Conservation (phyloP, 2,888 invertebrate genomes). For the Brachyptera putata region DNA sequence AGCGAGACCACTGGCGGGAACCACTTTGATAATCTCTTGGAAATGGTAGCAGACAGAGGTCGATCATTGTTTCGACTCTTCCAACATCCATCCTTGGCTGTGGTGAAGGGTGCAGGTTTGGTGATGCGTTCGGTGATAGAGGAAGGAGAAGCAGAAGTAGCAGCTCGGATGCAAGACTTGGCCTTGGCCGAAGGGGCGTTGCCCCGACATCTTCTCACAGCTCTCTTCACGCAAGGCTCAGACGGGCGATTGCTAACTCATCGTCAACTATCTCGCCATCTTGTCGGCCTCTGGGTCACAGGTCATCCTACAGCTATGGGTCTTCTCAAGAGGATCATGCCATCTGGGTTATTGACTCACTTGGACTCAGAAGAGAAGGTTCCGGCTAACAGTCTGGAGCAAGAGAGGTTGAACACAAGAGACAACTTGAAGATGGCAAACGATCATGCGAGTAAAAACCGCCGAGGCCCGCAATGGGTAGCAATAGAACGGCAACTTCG, state of each 20-base stretch:
- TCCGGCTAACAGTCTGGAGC: constrained; percentile 66
- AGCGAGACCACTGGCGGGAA: constrained; percentile 98
- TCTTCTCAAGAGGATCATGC: constrained; percentile 76
- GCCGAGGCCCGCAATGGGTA: constrained; percentile 66
- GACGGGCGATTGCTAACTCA: constrained; percentile 83
- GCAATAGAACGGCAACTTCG: constrained; percentile 67
- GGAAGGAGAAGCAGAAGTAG: constrained; percentile 90
- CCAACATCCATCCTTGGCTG: constrained; percentile 95
- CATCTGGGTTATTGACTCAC: constrained; percentile 68
- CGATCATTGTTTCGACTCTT: constrained; percentile 88
- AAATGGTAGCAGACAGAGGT: constrained; percentile 91
- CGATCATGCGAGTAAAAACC: constrained; percentile 64
- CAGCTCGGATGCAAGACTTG: constrained; percentile 90
- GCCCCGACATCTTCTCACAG: constrained; percentile 85
- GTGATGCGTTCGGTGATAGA: constrained; percentile 97
- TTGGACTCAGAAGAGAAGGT: constrained; percentile 84
- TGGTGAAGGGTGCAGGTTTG: constrained; percentile 96
- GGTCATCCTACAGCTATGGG: constrained; percentile 89
- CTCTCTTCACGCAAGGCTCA: constrained; percentile 75
- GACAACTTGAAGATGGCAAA: constrained; percentile 95
- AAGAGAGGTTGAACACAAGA: constrained; percentile 69
- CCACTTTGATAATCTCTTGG: constrained; percentile 87
- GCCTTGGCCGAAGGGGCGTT: constrained; percentile 95
- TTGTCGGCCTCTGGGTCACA: constrained; percentile 94
- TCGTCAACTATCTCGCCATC: constrained; percentile 87